Conservation (phyloP, 2,797 vertebrate species). For the Spinibarbus caldwelli region DNA sequence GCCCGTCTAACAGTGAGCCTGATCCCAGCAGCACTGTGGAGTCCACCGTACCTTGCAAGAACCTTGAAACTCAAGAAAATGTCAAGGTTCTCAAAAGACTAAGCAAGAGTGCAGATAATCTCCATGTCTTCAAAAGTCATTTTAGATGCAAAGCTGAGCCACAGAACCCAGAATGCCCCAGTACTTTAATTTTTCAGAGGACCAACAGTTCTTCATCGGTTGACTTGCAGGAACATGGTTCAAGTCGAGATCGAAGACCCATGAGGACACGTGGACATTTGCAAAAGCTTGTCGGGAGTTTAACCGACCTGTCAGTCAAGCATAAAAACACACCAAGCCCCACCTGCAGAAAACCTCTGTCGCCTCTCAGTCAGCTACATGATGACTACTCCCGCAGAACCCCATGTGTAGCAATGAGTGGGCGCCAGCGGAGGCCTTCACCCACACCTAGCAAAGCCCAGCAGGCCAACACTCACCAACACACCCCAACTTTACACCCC, state of each 20-base stretch:
- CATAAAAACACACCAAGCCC: constrained; percentile 71
- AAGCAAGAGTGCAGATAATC: constrained; percentile 91
- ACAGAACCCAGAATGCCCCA: constrained; percentile 58
- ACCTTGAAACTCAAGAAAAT: constrained; percentile 69
- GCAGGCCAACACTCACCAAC: constrained; percentile 33
- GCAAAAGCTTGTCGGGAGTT: constrained; percentile 86
- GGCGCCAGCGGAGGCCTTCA: constrained; percentile 76
- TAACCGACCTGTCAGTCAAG: constrained; percentile 82
- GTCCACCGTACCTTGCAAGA: constrained; percentile 19
- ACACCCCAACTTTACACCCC: constrained; percentile 33
- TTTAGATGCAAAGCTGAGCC: constrained; percentile 85
- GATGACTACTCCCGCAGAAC: constrained; percentile 92
- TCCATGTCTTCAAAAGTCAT: constrained; percentile 83
- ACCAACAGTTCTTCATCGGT: constrained; percentile 78
- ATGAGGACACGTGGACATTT: constrained; percentile 82
- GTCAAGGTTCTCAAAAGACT: constrained; percentile 78
- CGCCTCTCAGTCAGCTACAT: constrained; percentile 84
- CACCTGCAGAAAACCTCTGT: constrained; percentile 64
- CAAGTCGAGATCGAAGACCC: constrained; percentile 76
- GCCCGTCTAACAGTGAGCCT: background rate
- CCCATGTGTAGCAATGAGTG: constrained; percentile 77
- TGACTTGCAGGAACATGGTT: constrained; percentile 68
- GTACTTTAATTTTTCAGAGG: constrained; percentile 72
- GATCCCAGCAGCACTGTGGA: constrained; percentile 45
- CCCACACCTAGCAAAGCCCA: constrained; percentile 61